These are phyloP conservation scores for Hassar affinis DNA, from an alignment of 2,113 vertebrate species.

Conservation along the genomic window DNA sequence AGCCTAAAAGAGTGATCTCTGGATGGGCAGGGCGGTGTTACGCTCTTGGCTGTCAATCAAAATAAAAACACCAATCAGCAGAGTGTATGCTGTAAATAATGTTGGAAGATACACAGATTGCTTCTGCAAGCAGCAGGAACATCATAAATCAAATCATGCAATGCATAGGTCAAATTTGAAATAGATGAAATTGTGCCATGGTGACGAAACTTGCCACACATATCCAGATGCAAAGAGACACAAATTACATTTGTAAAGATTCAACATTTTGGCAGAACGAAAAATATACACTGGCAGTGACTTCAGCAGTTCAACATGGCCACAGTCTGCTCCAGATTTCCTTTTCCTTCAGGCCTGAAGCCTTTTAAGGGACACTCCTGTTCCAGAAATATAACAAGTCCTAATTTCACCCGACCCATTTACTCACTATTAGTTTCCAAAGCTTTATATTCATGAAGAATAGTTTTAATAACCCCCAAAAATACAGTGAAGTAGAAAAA, in stretches of 20 bases:
- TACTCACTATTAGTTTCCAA: slow-evolving; percentile 33
- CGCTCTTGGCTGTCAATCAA: not conserved
- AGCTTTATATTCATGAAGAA: slow-evolving; percentile 2
- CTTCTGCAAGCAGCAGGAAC: not conserved
- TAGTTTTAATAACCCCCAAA: slow-evolving; percentile 3
- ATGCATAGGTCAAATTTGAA: no score
- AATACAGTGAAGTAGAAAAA: slow-evolving; percentile 7
- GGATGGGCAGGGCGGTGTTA: not conserved
- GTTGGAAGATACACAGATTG: not conserved
- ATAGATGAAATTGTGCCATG: no score
- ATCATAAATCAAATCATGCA: not conserved
- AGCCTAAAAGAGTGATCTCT: not conserved
- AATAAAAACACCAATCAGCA: not conserved
- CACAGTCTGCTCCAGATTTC: slow-evolving; percentile 43
- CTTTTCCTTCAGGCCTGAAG: not conserved
- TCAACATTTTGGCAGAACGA: not conserved
- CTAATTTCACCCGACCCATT: slow-evolving; percentile 44
- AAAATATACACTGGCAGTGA: not conserved
- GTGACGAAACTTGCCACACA: not conserved
- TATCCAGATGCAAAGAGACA: not conserved
- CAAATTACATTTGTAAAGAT: not conserved
- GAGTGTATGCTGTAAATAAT: not conserved
- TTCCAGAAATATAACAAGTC: slow-evolving; percentile 54
- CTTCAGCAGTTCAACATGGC: not conserved
- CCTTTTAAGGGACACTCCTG: slow-evolving; percentile 52